phyloP scores from a whole-genome alignment of 2,797 vertebrate genomes.

The Valencia hispanica region DNA sequence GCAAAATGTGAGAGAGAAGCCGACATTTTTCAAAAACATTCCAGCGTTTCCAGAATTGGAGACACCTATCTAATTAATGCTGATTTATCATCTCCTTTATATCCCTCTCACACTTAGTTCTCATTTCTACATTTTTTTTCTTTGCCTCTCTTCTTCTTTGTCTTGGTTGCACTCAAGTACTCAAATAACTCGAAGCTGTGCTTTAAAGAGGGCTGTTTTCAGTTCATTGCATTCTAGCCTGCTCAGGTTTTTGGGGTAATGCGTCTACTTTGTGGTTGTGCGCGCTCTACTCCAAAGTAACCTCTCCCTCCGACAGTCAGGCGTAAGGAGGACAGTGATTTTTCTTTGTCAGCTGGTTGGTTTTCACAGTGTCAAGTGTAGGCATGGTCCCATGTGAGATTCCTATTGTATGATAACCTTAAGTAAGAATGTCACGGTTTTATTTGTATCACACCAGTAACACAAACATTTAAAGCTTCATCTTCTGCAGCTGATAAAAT shows the following conservation, averaged over 20 bases:
- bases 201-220: constrained; percentile 52
- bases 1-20: constrained; percentile 12
- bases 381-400: background rate
- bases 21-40: constrained; percentile 20
- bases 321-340: constrained; percentile 11
- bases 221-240: constrained; percentile 51
- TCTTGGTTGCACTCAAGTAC: constrained; percentile 41
- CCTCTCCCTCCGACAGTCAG: constrained; percentile 11
- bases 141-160: constrained; percentile 18
- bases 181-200: constrained; percentile 52
- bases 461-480: background rate
- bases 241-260: constrained; percentile 48
- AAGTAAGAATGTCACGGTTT: background rate
- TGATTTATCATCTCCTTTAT: constrained; percentile 22
- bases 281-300: constrained; percentile 32
- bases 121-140: constrained; percentile 20
- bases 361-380: constrained; percentile 7
- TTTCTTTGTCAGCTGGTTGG: constrained; percentile 13
- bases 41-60: constrained; percentile 37
- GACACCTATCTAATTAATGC: constrained; percentile 52
- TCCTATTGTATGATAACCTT: background rate
- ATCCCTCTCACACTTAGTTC: constrained; percentile 31
- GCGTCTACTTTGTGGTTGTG: constrained; percentile 15
- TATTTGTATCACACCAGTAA: background rate
- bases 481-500: background rate